Evolutionary conservation across 2,888 invertebrate genomes (phyloP).

Genomic region (Cabera pusaria): DNA sequence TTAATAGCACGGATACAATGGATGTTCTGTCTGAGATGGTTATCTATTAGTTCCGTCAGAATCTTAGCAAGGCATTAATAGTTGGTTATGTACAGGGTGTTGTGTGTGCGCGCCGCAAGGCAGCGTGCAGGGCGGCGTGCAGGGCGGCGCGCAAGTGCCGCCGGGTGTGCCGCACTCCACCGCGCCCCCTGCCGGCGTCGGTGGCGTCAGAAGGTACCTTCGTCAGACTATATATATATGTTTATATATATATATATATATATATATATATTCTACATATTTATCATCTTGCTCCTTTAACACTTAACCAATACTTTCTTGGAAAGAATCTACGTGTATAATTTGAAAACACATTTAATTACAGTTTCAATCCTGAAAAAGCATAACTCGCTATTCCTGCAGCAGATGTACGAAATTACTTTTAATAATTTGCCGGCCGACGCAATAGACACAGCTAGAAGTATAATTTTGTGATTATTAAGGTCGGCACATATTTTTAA

Average conservation of each 20-base stretch:
- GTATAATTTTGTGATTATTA: constrained; percentile 14
- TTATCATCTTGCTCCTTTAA: too few relatives aligned
- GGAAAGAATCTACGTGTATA: too few relatives aligned
- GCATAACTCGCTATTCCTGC: constrained; percentile 10
- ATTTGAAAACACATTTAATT: too few relatives aligned
- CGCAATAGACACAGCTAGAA: constrained; percentile 10
- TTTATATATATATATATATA: too few relatives aligned
- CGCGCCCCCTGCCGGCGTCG: constrained; percentile 81
- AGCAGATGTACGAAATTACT: constrained; percentile 24
- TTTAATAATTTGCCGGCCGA: constrained; percentile 21
- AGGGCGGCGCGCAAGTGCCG: constrained; percentile 78
- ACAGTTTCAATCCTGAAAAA: constrained; percentile 1
- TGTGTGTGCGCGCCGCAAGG: constrained; percentile 84
- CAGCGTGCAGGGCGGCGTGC: constrained; percentile 80
- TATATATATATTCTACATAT: too few relatives aligned
- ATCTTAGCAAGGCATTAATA: neutral
- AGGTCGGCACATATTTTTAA: constrained; percentile 19
- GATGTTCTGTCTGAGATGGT: too few relatives aligned
- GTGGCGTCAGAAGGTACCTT: constrained; percentile 82
- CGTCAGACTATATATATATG: constrained; percentile 13
- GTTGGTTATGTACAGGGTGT: constrained; percentile 61
- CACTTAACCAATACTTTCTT: too few relatives aligned
- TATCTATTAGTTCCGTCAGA: neutral
- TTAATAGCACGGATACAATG: too few relatives aligned
- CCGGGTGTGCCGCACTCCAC: constrained; percentile 77